Percentiles rank a stretch among this genome's conserved stretches.
Conservation (phyloP, 2,888 invertebrate genomes). For the Chrysolina americana region DNA sequence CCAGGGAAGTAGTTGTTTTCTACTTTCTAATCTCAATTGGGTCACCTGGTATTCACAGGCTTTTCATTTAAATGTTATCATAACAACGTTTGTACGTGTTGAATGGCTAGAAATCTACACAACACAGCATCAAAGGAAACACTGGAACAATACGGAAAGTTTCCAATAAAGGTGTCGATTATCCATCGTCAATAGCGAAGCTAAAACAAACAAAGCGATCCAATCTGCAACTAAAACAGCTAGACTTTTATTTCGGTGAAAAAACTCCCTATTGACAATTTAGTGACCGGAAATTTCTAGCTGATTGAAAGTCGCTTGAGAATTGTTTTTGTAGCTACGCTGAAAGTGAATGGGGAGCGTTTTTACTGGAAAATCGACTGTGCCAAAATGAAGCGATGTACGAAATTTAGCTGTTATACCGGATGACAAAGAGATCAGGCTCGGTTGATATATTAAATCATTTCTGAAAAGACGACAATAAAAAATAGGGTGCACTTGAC, state of each 20-base stretch:
- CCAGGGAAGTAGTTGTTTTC: too few relatives aligned
- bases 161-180: constrained; percentile 7
- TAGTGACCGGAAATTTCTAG: background rate
- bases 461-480: too few relatives aligned
- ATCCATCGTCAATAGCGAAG: constrained; percentile 2
- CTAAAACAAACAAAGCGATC: background rate
- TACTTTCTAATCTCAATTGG: too few relatives aligned
- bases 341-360: background rate
- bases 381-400: too few relatives aligned
- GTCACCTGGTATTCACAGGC: too few relatives aligned
- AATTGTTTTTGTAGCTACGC: background rate
- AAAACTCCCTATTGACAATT: background rate
- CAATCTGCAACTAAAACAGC: background rate
- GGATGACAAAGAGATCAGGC: too few relatives aligned
- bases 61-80: too few relatives aligned
- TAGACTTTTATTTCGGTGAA: background rate
- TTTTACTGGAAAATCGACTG: background rate
- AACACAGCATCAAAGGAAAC: background rate
- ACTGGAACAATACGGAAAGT: background rate
- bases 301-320: background rate
- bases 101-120: background rate
- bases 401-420: too few relatives aligned
- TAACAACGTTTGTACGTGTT: background rate
- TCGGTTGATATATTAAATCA: too few relatives aligned
- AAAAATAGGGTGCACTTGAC: too few relatives aligned